Base-by-base conservation (phyloP, 2,113 vertebrate species). In the Ceratotherium simum region DNA sequence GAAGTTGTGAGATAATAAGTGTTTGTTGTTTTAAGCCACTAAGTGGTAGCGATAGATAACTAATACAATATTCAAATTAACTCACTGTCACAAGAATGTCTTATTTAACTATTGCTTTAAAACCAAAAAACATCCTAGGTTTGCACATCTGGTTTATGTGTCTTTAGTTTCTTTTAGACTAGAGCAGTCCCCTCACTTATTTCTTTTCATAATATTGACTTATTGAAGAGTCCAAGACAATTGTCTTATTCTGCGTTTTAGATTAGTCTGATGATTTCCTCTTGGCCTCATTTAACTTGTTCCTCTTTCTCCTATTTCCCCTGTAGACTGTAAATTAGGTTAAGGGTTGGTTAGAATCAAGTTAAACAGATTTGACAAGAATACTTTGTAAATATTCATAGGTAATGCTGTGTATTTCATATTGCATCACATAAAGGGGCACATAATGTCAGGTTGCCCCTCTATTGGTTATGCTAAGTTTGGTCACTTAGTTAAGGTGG, bases 21-120 rank as follows among this genome's bases (percentile, higher is more conserved):
- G 11, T 48, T 80, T 75, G 27, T 80, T 56, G 54, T 65, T 73
- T 65, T 94, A 86, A 86, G 23, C 39, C 69, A 89, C 51, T 76
- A 92, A 69, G 29, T 83, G 27, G 73, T 56, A 92, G 27, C 33
- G 88, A 92, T 87, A 82, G 42, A 64, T 25, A 94, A 90, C 33
- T 75, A 91, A 95, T 70, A 76, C 11, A 31, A 62, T 92, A 83
- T 92, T 82, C 17, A 60, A 29, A 83, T 70, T 42, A 72, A 21
- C 13, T 23, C 21, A 78, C 18, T 78, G 27, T 36, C 54, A 69
- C 54, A 85, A 54, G 31, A 83, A 90, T 79, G 12, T 31, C n/a
- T 83, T 81, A 67, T 65, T 85, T 87, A 73, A 11, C 62, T 48
- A 39, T 64, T 88, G 58, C 29, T 88, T 70, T 82, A 91, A 78